phyloP scores from a whole-genome alignment of 2,113 vertebrate genomes.

The Ailuropoda melanoleuca region DNA sequence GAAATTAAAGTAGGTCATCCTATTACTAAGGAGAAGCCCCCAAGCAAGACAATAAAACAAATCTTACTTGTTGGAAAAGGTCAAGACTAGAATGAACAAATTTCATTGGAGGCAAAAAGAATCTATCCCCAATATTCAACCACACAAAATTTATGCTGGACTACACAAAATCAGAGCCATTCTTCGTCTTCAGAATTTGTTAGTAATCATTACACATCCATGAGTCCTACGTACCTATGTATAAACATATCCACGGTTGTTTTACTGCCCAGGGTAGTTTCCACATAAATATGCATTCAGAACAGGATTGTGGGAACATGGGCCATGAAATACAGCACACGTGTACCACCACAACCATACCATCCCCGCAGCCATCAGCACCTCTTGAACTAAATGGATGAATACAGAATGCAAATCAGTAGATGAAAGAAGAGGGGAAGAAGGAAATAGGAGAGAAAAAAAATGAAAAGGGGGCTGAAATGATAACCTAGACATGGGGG shows the following conservation, averaged over 20 bases:
- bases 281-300: neutral
- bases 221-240: neutral
- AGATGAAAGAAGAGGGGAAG: neutral
- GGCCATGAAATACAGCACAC: neutral
- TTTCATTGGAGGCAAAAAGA: slow-evolving; percentile 64
- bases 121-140: neutral
- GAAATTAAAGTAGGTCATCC: slow-evolving; percentile 75
- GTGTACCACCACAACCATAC: neutral
- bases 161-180: neutral
- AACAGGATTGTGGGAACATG: neutral
- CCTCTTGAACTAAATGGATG: neutral
- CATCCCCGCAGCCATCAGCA: neutral
- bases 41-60: slow-evolving; percentile 74
- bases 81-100: slow-evolving; percentile 69
- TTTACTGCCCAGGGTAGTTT: neutral
- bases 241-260: neutral
- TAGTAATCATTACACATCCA: neutral
- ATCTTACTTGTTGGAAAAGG: slow-evolving; percentile 71
- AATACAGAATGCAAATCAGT: neutral
- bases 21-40: slow-evolving; percentile 63
- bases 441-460: neutral
- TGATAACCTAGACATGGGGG: neutral
- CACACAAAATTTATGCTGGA: neutral
- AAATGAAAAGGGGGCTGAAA: neutral
- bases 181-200: neutral